Evolutionary conservation across 2,113 vertebrate genomes (phyloP).

Genomic region (Caranx melampygus): DNA sequence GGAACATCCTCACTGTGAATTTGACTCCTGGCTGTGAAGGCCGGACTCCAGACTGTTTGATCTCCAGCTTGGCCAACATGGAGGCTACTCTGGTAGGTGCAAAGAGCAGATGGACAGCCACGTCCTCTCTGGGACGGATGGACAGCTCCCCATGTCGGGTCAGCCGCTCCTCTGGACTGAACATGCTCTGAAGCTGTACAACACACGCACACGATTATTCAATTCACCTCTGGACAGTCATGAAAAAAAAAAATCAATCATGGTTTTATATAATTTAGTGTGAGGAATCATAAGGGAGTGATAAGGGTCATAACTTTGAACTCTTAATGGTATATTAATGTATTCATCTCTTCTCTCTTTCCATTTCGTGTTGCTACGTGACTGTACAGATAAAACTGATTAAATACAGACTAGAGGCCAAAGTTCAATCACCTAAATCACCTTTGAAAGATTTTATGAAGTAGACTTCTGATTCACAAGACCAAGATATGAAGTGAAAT

Average conservation of each 20-base stretch:
- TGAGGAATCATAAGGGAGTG: not conserved
- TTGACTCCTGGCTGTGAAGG: constrained; percentile 91
- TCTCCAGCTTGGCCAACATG: constrained; percentile 96
- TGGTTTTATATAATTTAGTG: too few relatives aligned
- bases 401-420: not conserved
- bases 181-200: constrained; percentile 91
- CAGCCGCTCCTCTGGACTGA: constrained; percentile 90
- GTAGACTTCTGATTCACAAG: not conserved
- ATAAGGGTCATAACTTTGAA: not conserved
- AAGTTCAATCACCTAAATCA: not conserved
- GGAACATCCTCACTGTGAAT: constrained; percentile 89
- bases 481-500: not conserved
- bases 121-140: constrained; percentile 91
- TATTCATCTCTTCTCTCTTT: too few relatives aligned
- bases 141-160: constrained; percentile 90
- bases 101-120: constrained; percentile 89
- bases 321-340: not conserved
- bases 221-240: not conserved
- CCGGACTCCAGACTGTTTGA: constrained; percentile 90
- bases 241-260: not conserved
- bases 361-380: too few relatives aligned
- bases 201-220: constrained; percentile 4
- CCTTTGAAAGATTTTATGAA: not conserved
- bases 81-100: constrained; percentile 92
- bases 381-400: too few relatives aligned